Percentiles rank a stretch among this genome's conserved stretches.
Evolutionary conservation across 2,113 vertebrate genomes (phyloP).

Genomic region (Morone chrysops): DNA sequence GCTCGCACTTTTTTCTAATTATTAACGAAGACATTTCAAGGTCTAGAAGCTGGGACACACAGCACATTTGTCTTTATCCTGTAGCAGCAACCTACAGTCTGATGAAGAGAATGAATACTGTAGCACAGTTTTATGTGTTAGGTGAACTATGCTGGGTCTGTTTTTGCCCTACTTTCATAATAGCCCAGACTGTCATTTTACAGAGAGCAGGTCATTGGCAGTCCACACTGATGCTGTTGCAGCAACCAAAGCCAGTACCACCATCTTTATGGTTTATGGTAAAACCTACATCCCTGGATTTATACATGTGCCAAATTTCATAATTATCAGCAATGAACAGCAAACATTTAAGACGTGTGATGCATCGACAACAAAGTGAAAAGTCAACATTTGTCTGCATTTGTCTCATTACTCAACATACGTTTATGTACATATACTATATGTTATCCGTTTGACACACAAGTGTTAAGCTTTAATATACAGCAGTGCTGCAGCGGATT

Average conservation of each 20-base stretch:
- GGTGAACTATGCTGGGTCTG: background rate
- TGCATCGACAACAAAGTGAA: background rate
- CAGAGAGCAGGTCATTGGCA: conserved; percentile 14
- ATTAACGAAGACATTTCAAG: conserved; percentile 1
- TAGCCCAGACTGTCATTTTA: background rate
- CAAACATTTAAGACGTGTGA: background rate
- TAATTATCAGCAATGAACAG: background rate
- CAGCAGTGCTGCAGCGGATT: conserved; percentile 58
- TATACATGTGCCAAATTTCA: background rate
- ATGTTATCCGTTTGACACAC: conserved; percentile 40
- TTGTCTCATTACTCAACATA: conserved; percentile 18
- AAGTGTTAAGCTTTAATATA: conserved; percentile 45
- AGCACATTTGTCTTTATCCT: background rate
- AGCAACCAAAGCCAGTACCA: background rate
- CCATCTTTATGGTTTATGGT: conserved; percentile 12
- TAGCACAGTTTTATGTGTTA: background rate
- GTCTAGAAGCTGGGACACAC: background rate
- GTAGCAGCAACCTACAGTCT: background rate
- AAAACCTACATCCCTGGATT: conserved; percentile 19
- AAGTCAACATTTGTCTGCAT: background rate
- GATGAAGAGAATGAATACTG: background rate
- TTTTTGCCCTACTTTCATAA: conserved; percentile 42
- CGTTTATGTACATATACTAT: conserved; percentile 2
- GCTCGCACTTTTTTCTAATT: background rate
- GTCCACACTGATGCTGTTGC: background rate